Conservation (phyloP, 2,888 invertebrate species). For the Idaea dimidiata region DNA sequence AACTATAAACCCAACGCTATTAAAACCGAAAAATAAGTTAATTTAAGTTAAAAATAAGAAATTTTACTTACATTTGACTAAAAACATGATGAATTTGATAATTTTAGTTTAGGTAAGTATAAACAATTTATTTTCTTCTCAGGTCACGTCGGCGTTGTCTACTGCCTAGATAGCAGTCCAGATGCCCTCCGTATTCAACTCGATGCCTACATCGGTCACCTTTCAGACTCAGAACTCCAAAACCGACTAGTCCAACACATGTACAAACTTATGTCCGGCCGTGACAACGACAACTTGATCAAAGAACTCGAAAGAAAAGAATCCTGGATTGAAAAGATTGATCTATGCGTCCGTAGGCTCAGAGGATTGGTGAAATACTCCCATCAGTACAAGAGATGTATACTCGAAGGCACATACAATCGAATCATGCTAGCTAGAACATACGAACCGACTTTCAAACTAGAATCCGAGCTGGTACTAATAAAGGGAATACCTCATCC, state of each 20-base stretch:
- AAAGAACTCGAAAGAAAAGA: conserved; percentile 30
- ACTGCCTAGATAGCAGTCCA: conserved; percentile 49
- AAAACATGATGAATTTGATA: too few relatives aligned
- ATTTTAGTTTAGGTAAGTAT: too few relatives aligned
- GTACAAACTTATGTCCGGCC: conserved; percentile 38
- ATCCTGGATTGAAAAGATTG: conserved; percentile 37
- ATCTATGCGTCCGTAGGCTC: conserved; percentile 33
- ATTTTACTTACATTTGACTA: too few relatives aligned
- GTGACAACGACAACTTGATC: conserved; percentile 29
- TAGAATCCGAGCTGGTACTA: conserved; percentile 40
- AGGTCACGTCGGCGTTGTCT: conserved; percentile 45
- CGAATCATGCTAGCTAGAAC: conserved; percentile 36
- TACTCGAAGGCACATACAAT: conserved; percentile 37
- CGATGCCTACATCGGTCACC: conserved; percentile 39
- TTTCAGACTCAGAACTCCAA: conserved; percentile 36
- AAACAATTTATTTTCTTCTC: conserved; percentile 16
- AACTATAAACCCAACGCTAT: too few relatives aligned
- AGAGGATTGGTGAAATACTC: conserved; percentile 34
- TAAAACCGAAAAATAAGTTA: too few relatives aligned
- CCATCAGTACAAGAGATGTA: conserved; percentile 37
- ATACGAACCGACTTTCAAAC: conserved; percentile 35
- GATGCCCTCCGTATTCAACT: conserved; percentile 40
- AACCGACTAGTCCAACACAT: conserved; percentile 39
- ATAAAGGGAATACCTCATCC: conserved; percentile 40
- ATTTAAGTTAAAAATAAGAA: too few relatives aligned